Evolutionary conservation across 2,113 vertebrate species (phyloP).

Genomic region (Alouatta palliata): DNA sequence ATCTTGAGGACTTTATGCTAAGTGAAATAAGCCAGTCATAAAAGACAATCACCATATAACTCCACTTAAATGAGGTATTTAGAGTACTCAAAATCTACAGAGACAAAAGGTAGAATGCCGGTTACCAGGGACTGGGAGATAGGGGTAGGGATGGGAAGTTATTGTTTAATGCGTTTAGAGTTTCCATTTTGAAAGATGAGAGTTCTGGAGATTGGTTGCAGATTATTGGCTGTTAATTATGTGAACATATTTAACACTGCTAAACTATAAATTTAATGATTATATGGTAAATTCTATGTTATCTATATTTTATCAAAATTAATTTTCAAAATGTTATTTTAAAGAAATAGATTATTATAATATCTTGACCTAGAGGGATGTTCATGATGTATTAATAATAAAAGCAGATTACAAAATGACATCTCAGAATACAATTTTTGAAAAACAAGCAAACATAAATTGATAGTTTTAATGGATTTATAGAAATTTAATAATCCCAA

Average conservation of each 20-base stretch:
- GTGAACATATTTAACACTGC: not conserved
- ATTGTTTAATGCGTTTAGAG: not conserved
- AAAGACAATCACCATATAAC: not conserved
- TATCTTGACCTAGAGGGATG: not conserved
- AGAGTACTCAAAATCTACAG: not conserved
- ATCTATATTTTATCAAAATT: not conserved
- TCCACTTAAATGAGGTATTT: not conserved
- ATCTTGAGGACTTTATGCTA: not conserved
- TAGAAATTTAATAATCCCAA: not conserved
- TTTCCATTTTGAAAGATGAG: not conserved
- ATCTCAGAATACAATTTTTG: not conserved
- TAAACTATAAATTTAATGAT: not conserved
- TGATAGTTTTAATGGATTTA: not conserved
- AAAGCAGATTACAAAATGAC: not conserved
- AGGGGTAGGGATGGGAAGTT: not conserved
- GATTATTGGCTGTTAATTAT: not conserved
- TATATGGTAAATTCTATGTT: not conserved
- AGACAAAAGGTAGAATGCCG: not conserved
- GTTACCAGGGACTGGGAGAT: not conserved
- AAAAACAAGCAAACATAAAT: not conserved
- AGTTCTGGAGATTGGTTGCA: not conserved
- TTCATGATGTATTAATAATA: not conserved
- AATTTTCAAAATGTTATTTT: not conserved
- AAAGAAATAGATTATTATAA: not conserved
- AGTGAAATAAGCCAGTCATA: not conserved